phyloP scores from a whole-genome alignment of 2,797 vertebrate species.

The Paedocypris micromegethes region DNA sequence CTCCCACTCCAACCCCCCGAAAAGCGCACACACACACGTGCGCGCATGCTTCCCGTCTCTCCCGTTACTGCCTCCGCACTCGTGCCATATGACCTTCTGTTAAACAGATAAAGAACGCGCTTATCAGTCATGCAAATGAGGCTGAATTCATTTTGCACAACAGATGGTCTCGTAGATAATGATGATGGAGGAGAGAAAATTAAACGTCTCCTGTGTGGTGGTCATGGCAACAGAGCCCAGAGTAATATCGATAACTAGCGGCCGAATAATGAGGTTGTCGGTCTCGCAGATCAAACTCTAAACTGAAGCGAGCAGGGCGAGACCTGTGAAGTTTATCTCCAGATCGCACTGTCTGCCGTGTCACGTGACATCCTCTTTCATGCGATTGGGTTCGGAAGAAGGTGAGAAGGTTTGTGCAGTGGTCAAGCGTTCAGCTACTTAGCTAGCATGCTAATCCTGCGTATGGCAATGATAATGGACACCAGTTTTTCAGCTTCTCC shows the following conservation, averaged over 20 bases:
- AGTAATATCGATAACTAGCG: conserved; percentile 99
- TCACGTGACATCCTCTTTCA: conserved; percentile 5
- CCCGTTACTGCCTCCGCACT: conserved; percentile 82
- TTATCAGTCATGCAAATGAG: conserved; percentile 99
- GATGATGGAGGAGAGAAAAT: conserved; percentile 99
- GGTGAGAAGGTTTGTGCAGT: too few species aligned
- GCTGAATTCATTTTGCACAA: conserved; percentile 99
- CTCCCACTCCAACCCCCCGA: conserved; percentile 70
- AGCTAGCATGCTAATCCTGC: too few species aligned
- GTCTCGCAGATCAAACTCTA: conserved; percentile 92
- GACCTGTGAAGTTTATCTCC: conserved; percentile 34
- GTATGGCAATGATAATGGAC: too few species aligned
- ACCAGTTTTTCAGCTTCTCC: too few species aligned
- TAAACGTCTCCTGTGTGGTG: conserved; percentile 99
- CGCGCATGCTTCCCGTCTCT: conserved; percentile 67
- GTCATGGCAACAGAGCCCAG: conserved; percentile 97
- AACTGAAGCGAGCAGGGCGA: conserved; percentile 73
- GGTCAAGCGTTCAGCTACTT: too few species aligned
- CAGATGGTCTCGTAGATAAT: conserved; percentile 99
- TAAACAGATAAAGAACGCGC: conserved; percentile 99
- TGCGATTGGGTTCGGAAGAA: background rate
- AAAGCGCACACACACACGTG: conserved; percentile 51
- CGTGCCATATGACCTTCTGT: conserved; percentile 99
- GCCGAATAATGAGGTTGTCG: conserved; percentile 99
- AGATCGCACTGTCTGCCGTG: background rate